Percentiles rank a stretch among this genome's conserved stretches.
Conservation (phyloP, 1,140 invertebrate genomes). For the Megalopta genalis region DNA sequence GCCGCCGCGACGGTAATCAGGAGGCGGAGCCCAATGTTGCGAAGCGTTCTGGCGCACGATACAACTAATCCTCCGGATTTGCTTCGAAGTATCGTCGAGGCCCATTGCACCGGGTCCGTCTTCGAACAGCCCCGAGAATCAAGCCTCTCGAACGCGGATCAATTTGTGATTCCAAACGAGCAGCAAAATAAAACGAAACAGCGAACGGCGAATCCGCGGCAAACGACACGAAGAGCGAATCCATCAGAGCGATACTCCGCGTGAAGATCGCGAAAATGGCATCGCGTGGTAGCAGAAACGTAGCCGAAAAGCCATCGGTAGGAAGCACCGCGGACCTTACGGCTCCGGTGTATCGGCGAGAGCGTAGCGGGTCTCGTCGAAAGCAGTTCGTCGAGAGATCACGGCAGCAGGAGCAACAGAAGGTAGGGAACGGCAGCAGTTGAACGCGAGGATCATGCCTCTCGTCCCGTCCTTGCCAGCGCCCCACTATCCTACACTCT, state of each 20-base stretch:
- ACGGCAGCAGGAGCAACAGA: constrained; percentile 64
- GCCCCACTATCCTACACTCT: constrained; percentile 37
- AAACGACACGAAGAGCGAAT: background rate
- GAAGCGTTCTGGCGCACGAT: too few species aligned
- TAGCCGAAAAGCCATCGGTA: background rate
- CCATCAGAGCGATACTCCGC: background rate
- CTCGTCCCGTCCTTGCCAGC: constrained; percentile 25
- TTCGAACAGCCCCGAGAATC: too few species aligned
- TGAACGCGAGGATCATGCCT: constrained; percentile 52
- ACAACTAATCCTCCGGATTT: too few species aligned
- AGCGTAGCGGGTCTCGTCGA: constrained; percentile 32
- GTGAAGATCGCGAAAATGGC: background rate
- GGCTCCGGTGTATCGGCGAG: constrained; percentile 28
- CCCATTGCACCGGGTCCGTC: too few species aligned
- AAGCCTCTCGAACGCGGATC: too few species aligned
- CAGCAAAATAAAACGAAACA: background rate
- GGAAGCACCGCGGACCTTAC: background rate
- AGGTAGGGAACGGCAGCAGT: constrained; percentile 62
- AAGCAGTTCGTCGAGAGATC: constrained; percentile 59
- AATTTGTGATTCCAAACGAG: background rate
- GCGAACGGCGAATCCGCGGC: background rate
- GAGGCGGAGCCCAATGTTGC: too few species aligned
- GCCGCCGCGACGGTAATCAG: too few species aligned
- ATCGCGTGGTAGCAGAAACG: constrained; percentile 21
- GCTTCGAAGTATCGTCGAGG: too few species aligned